phyloP scores from a whole-genome alignment of 1,140 invertebrate species.

The Akabosia matsudoensis region DNA sequence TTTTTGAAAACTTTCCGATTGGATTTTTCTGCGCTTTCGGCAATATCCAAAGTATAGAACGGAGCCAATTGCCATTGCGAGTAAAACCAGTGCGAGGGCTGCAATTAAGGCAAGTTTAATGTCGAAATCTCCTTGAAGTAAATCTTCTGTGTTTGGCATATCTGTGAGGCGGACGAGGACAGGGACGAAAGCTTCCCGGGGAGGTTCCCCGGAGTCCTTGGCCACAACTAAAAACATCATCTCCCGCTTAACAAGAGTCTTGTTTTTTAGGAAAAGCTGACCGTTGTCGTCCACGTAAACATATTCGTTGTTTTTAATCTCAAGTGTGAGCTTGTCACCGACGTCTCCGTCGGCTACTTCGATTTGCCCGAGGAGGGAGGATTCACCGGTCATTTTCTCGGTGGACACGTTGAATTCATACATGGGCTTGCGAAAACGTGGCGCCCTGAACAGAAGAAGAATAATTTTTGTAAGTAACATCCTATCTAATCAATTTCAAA shows the following conservation, averaged over 20 bases:
- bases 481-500: neutral
- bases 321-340: conserved; percentile 66
- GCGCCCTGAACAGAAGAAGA: conserved; percentile 60
- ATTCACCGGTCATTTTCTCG: conserved; percentile 30
- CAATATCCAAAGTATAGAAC: conserved; percentile 46
- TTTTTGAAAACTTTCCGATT: conserved; percentile 46
- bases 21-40: conserved; percentile 45
- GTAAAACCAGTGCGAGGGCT: conserved; percentile 34
- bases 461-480: conserved; percentile 6
- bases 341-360: conserved; percentile 76
- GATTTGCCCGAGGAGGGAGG: conserved; percentile 59
- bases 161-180: conserved; percentile 44
- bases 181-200: conserved; percentile 39
- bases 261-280: conserved; percentile 38
- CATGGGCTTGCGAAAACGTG: conserved; percentile 77
- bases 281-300: conserved; percentile 42
- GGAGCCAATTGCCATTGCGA: conserved; percentile 38
- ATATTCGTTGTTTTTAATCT: conserved; percentile 48
- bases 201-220: conserved; percentile 45
- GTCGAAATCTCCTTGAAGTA: conserved; percentile 39
- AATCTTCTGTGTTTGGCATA: conserved; percentile 30
- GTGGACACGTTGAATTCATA: conserved; percentile 72
- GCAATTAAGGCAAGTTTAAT: conserved; percentile 43
- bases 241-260: conserved; percentile 43
- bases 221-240: conserved; percentile 48